Evolutionary conservation across 2,797 vertebrate species (phyloP).

Genomic region (Parauchenoglanis punctatus): DNA sequence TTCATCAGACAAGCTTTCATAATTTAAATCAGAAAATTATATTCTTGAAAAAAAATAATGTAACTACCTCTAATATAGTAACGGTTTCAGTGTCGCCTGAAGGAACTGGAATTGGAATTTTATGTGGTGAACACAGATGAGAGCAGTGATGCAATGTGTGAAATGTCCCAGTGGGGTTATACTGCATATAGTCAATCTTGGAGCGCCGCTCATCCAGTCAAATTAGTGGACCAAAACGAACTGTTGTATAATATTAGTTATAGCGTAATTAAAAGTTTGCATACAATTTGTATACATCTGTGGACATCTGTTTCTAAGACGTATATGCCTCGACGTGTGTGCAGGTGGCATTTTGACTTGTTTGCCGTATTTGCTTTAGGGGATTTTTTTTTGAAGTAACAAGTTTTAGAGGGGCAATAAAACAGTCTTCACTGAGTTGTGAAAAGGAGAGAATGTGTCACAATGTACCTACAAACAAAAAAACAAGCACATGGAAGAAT

Average conservation of each 20-base stretch:
- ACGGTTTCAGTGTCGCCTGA: not conserved
- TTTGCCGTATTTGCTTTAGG: slow-evolving; percentile 47
- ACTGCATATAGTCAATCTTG: not conserved
- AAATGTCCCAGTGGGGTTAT: not conserved
- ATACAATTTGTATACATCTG: slow-evolving; percentile 17
- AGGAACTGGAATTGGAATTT: not conserved
- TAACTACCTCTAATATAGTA: not conserved
- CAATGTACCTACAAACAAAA: slow-evolving; percentile 29
- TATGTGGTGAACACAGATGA: not conserved
- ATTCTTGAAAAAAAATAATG: not conserved
- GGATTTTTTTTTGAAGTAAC: slow-evolving; percentile 49
- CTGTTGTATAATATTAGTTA: not conserved
- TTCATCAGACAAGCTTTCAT: not conserved
- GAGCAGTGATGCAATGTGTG: not conserved
- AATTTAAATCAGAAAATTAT: not conserved
- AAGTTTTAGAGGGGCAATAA: slow-evolving; percentile 48
- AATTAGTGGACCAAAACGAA: not conserved
- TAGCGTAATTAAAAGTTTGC: not conserved
- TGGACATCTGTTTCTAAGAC: slow-evolving; percentile 23
- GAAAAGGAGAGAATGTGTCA: slow-evolving; percentile 14
- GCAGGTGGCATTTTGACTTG: slow-evolving; percentile 31
- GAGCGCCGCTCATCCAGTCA: not conserved
- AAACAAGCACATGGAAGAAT: slow-evolving; percentile 26
- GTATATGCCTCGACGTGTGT: not conserved
- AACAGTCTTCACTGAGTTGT: slow-evolving; percentile 28